phyloP scores from a whole-genome alignment of 2,113 vertebrate genomes.

The Gorsachius goisagi region DNA sequence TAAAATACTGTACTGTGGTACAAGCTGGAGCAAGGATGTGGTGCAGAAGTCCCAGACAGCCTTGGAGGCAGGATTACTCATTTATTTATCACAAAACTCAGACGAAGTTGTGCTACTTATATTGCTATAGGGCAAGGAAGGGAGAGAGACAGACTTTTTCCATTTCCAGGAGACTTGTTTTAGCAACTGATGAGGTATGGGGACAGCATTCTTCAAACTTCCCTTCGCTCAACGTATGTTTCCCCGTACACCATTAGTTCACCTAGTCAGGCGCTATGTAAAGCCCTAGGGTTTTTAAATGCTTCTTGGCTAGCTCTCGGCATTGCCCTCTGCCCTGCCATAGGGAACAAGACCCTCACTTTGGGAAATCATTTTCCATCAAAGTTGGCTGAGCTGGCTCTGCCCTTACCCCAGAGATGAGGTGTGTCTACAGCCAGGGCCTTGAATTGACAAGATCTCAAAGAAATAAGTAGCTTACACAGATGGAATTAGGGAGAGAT shows the following conservation, averaged over 20 bases:
- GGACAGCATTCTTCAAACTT: not conserved
- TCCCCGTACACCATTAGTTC: not conserved
- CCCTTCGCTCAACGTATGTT: not conserved
- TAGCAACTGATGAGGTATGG: not conserved
- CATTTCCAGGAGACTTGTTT: slow-evolving; percentile 11
- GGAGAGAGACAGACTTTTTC: not conserved
- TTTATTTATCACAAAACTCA: slow-evolving; percentile 16
- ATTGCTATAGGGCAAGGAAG: not conserved
- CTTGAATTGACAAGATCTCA: not conserved
- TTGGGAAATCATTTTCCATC: not conserved
- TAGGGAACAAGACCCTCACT: not conserved
- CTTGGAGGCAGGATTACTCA: slow-evolving; percentile 38
- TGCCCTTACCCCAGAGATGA: not conserved
- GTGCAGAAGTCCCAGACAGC: slow-evolving; percentile 6
- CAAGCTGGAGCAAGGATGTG: slow-evolving; percentile 27
- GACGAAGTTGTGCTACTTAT: not conserved
- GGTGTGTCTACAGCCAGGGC: not conserved
- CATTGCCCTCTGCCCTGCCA: not conserved
- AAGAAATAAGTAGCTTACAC: not conserved
- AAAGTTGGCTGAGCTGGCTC: not conserved
- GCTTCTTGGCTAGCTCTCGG: not conserved
- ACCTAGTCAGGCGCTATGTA: not conserved
- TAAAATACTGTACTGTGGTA: not conserved
- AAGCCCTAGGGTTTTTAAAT: not conserved
- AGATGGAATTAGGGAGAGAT: not conserved